Conservation (phyloP, 2,113 vertebrate genomes). For the Platichthys flesus region DNA sequence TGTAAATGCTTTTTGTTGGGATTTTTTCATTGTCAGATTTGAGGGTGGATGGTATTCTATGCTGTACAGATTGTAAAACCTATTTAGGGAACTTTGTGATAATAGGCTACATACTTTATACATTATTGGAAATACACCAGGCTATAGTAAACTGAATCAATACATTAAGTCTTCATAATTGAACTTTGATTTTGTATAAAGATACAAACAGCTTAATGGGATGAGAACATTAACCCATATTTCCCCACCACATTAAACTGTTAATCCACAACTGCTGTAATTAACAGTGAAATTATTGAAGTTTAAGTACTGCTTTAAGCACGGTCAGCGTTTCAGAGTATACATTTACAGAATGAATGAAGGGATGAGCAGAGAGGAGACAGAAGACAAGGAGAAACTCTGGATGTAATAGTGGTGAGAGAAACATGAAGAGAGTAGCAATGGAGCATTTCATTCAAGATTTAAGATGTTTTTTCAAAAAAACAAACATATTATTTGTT, state of each 20-base stretch:
- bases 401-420: not conserved
- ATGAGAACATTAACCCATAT: not conserved
- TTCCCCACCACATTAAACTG: not conserved
- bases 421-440: not conserved
- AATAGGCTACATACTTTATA: too few relatives aligned
- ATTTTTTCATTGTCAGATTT: not conserved
- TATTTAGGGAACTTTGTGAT: too few relatives aligned
- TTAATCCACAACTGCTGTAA: not conserved
- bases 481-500: too few relatives aligned
- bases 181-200: not conserved
- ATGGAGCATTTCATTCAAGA: not conserved
- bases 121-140: not conserved
- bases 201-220: not conserved
- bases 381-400: not conserved
- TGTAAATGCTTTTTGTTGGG: too few relatives aligned
- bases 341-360: not conserved
- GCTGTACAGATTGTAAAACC: not conserved
- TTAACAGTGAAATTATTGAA: not conserved
- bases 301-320: not conserved
- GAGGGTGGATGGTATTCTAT: not conserved
- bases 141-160: not conserved
- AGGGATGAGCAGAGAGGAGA: not conserved
- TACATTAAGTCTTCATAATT: not conserved
- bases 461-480: not conserved
- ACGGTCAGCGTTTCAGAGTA: not conserved